Evolutionary conservation across 2,797 vertebrate species (phyloP), one percentile per base, ranked within the genome.

Genomic region (Karalla daura): DNA sequence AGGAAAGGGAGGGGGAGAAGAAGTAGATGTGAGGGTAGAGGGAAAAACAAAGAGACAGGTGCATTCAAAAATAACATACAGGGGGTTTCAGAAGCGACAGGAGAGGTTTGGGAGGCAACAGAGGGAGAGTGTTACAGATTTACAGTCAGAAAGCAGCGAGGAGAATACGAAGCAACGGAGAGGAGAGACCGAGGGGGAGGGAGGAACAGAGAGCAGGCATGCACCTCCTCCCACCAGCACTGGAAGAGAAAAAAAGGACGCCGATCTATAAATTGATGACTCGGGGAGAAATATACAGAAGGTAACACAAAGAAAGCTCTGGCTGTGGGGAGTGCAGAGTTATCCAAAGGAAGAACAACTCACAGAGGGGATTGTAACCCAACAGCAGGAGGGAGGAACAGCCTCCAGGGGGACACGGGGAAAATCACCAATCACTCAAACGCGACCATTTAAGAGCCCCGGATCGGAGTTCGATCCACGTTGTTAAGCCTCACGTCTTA

Each of bases 401-500:
- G 60, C 73, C 76, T 71, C 80, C 36, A 44, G 70, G 77, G 61
- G 74, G 70, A 78, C 65, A 8, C 21, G 17, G 14, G 77, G 78
- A 76, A 71, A 78, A 64, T 71, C 76, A 88, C 63, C 77, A 80
- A 47, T 73, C 82, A 78, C 76, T 77, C 60, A 63, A n/a, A 76
- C 61, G 77, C 3, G 11, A 81, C 71, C 59, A 58, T 37, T 62
- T 44, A 56, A 66, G 76, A 79, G 51, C 56, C 65, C 60, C 32
- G 74, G 81, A 86, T 89, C 84, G 54, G 74, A 79, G 51, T 44
- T 24, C 1, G 62, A 88, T 85, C 85, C 78, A 62, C 65, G 75
- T 86, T 87, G 89, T 90, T 88, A 89, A 91, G 88, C 47, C 59
- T 60, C 40, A 3, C 14, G 83, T 74, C 86, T 91, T 91, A 92